Conservation (phyloP, 2,888 invertebrate genomes). For the Acanthosepion pharaonis region DNA sequence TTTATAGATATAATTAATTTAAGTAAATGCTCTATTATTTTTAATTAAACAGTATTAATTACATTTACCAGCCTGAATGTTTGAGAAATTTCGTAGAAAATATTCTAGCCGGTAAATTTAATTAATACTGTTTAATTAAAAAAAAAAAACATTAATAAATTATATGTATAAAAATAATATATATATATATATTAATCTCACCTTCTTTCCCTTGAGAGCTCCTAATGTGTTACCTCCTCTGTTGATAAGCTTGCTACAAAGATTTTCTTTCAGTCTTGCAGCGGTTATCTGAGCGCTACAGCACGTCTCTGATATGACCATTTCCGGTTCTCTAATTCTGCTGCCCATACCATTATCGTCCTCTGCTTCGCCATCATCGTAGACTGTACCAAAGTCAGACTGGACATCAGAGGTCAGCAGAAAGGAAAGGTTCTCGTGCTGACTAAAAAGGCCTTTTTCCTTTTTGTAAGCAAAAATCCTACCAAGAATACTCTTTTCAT, state of each 20-base stretch:
- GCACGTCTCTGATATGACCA: constrained; percentile 71
- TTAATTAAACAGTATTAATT: no score
- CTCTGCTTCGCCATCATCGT: neutral
- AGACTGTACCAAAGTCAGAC: constrained; percentile 44
- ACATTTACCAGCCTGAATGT: no score
- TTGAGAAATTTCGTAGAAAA: no score
- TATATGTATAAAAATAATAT: no score
- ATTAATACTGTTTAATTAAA: no score
- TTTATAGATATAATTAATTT: no score
- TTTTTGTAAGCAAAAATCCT: neutral
- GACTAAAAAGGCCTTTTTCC: neutral
- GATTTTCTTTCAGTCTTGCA: constrained; percentile 66
- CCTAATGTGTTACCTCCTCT: constrained; percentile 72
- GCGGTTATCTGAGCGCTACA: constrained; percentile 74
- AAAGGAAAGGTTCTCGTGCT: neutral
- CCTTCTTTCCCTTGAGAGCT: constrained; percentile 73
- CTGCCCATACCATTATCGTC: constrained; percentile 55
- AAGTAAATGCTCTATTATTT: no score
- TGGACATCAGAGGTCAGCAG: neutral
- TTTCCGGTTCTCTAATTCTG: constrained; percentile 53
- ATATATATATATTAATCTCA: constrained; percentile 47
- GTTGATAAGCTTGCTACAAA: constrained; percentile 68
- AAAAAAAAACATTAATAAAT: no score
- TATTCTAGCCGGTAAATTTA: no score
- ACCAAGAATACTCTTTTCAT: neutral